Evolutionary conservation across 2,113 vertebrate genomes (phyloP), one percentile per base, ranked within the genome.

Genomic region (Tiliqua scincoides): DNA sequence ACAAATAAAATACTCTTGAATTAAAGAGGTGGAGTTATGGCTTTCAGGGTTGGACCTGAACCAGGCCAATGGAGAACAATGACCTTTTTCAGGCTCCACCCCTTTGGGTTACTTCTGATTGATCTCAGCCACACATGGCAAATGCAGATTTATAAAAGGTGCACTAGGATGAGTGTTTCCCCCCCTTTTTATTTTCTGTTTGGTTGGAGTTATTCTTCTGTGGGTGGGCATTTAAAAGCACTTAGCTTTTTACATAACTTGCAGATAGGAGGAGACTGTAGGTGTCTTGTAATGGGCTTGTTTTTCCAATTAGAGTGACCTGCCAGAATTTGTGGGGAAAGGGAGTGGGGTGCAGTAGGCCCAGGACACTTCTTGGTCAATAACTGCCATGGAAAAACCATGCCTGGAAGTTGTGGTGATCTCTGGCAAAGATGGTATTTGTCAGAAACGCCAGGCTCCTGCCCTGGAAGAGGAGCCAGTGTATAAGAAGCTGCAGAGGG

Each of bases 341-440:
- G 14, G 27, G n/a, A 23, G 48, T 23, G 6, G 20, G 82, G 35
- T 43, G 8, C 17, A 20, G 3, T 18, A 10, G 30, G 37, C 0
- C 6, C 20, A 1, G 20, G 57, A 20, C 18, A 20, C 21, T 5
- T 7, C 35, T 40, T 6, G 0, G 12, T 1, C 30, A 17, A 52
- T 35, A 65, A 5, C 7, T 15, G 11, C 25, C 20, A 84, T 75
- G 82, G 30, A 65, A 3, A 65, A 18, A 4, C 14, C 25, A 3
- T 61, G 3, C 14, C 0, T 35, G 59, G 61, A 76, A 54, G n/a
- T 35, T 23, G 27, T 76, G 30, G 23, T 54, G 12, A 4, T 37
- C 30, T 25, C 83, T 20, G 43, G 21, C 1, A 4, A 35, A 52
- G 14, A 3, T 25, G 20, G 37, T 0, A 0, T 3, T 9, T 3